These are phyloP conservation scores for Pachyrhynchus sulphureomaculatus DNA, from an alignment of 1,140 invertebrate species.

Conservation along the genomic window DNA sequence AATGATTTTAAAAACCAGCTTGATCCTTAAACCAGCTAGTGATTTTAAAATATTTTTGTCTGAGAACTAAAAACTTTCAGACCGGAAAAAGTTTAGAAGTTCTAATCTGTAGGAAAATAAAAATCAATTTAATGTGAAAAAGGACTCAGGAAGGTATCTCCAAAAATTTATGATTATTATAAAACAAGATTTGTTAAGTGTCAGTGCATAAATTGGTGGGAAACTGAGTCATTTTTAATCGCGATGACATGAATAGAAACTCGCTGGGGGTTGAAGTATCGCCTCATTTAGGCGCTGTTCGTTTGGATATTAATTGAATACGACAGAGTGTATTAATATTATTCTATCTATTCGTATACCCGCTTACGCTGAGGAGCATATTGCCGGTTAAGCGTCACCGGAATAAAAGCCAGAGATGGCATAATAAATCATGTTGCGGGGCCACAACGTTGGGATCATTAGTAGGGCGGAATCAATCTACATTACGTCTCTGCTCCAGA, in stretches of 20 bases:
- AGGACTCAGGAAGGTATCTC: not conserved
- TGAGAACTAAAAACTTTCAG: too few relatives aligned
- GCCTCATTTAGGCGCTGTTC: slow-evolving; percentile 36
- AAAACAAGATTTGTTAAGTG: slow-evolving; percentile 46
- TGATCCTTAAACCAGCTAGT: too few relatives aligned
- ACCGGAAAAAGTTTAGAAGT: too few relatives aligned
- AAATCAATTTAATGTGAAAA: too few relatives aligned
- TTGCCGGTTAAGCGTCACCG: slow-evolving; percentile 32
- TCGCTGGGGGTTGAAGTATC: slow-evolving; percentile 37
- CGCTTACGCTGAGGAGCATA: slow-evolving; percentile 32
- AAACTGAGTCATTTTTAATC: slow-evolving; percentile 46
- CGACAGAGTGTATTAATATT: slow-evolving; percentile 38
- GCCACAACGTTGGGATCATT: slow-evolving; percentile 31
- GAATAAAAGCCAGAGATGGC: slow-evolving; percentile 35
- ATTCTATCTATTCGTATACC: slow-evolving; percentile 32
- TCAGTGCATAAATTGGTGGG: slow-evolving; percentile 46
- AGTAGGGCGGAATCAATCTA: slow-evolving; percentile 35
- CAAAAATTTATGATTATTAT: slow-evolving; percentile 40
- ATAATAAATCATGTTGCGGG: slow-evolving; percentile 32
- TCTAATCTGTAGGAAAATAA: too few relatives aligned
- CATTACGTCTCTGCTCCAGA: slow-evolving; percentile 28
- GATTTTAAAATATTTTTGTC: too few relatives aligned
- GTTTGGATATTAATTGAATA: slow-evolving; percentile 41
- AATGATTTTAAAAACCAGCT: too few relatives aligned
- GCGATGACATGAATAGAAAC: slow-evolving; percentile 42